Base-by-base conservation (phyloP, 2,797 vertebrate genomes). In the Tapirus indicus region DNA sequence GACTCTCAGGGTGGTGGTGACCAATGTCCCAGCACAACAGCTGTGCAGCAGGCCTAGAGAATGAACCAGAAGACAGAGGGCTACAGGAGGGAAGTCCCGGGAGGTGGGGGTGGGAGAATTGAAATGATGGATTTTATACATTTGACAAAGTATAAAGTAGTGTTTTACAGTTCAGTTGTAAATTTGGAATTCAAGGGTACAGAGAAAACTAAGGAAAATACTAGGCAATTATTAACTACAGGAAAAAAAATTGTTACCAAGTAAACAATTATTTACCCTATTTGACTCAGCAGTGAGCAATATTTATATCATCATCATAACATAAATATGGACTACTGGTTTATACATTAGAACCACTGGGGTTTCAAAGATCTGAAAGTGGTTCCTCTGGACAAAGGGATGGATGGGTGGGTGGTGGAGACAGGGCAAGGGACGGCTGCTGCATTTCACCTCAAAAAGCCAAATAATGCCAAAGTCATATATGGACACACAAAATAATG, bases 91-190 rank as follows among this genome's bases (percentile, higher is more conserved):
- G 13, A 56, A 14, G 18, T 13, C 23, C 38, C 38, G 25, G 18
- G 2, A 8, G 20, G 9, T 5, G 8, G 17, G 7, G 14, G 7
- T 2, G 9, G 4, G 8, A 49, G 64, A 44, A 41, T 0, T 14
- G 56, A 74, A 75, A 68, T 14, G 16, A 79, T n/a, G 49, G 54
- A 35, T 44, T 87, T 69, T 21, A 94, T 4, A 82, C n/a, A 44
- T 52, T 52, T 74, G 74, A 41, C 25, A 35, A 91, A 58, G 35
- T 35, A 52, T 14, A 68, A 66, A 60, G 3, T 44, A 38, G 54
- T 23, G 16, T n/a, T 74, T 66, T 74, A 80, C 4, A 49, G 12
- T 66, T 86, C 68, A 72, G 11, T 0, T 74, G 27, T 14, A 56
- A 72, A 91, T 44, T 7, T 82, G 60, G 8, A 80, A 75, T 44